These are phyloP conservation scores for Pelvicachromis taeniatus DNA, from an alignment of 2,113 vertebrate genomes.

Conservation along the genomic window DNA sequence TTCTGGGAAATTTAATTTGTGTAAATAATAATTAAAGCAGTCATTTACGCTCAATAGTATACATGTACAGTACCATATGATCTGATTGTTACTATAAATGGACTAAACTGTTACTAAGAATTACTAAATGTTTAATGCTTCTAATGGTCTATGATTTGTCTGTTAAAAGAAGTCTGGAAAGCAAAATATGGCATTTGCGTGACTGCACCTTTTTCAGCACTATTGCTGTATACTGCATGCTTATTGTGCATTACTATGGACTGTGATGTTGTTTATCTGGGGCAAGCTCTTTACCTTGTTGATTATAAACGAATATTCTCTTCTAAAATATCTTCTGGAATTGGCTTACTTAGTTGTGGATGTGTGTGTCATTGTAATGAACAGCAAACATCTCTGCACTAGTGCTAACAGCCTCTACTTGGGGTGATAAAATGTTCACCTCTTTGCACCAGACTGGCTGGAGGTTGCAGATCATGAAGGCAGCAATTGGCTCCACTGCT, in stretches of 20 bases:
- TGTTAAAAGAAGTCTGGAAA: accelerated
- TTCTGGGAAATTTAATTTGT: neutral
- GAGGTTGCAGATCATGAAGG: neutral
- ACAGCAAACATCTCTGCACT: neutral
- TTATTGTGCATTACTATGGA: neutral
- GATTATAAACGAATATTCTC: accelerated
- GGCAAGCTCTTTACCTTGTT: neutral
- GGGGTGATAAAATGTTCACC: neutral
- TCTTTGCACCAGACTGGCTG: neutral
- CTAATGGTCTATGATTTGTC: neutral
- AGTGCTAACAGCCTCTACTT: neutral
- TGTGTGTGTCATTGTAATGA: neutral
- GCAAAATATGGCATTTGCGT: neutral
- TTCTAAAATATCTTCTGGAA: neutral
- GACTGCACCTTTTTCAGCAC: neutral
- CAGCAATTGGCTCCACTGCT: neutral
- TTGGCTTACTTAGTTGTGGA: neutral
- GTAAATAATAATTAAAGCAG: neutral
- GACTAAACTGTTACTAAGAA: neutral
- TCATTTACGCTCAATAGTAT: neutral
- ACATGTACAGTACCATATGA: neutral
- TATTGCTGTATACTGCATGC: neutral
- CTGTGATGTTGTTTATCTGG: neutral
- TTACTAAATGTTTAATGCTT: accelerated
- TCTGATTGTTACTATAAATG: neutral